phyloP scores from a whole-genome alignment of 1,140 invertebrate species.

The Hypsibius dujardini region DNA sequence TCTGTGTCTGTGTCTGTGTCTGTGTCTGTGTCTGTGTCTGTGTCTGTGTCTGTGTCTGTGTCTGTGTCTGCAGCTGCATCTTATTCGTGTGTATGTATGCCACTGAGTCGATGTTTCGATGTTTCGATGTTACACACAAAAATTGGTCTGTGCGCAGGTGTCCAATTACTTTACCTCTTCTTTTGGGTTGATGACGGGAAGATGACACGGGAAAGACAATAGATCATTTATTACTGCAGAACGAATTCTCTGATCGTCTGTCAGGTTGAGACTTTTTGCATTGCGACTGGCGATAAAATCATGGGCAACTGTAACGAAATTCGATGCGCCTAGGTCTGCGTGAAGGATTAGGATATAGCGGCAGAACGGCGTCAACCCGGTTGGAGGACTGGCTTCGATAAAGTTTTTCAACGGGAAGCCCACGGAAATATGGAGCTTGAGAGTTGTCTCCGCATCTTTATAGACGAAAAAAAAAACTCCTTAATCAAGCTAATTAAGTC shows the following conservation, averaged over 20 bases:
- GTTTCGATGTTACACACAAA: conserved; percentile 70
- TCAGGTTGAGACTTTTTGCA: neutral
- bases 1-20: no score
- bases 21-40: no score
- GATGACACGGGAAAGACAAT: no score
- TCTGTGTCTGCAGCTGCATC: no score
- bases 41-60: no score
- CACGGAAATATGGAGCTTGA: neutral
- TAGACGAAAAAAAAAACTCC: no score
- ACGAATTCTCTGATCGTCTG: neutral
- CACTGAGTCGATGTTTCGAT: conserved; percentile 49
- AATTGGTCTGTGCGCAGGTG: conserved; percentile 72
- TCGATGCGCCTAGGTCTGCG: neutral
- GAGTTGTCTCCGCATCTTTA: neutral
- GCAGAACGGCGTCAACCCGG: neutral
- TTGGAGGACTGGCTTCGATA: neutral
- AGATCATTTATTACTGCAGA: neutral
- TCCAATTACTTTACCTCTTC: no score
- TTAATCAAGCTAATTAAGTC: no score
- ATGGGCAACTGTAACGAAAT: neutral
- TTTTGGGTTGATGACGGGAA: no score
- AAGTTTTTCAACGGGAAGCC: neutral
- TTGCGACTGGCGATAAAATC: neutral
- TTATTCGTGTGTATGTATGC: neutral
- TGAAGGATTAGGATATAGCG: conserved; percentile 3